These are phyloP conservation scores for Lasiurus cinereus DNA, from an alignment of 2,113 vertebrate species.

Conservation along the genomic window DNA sequence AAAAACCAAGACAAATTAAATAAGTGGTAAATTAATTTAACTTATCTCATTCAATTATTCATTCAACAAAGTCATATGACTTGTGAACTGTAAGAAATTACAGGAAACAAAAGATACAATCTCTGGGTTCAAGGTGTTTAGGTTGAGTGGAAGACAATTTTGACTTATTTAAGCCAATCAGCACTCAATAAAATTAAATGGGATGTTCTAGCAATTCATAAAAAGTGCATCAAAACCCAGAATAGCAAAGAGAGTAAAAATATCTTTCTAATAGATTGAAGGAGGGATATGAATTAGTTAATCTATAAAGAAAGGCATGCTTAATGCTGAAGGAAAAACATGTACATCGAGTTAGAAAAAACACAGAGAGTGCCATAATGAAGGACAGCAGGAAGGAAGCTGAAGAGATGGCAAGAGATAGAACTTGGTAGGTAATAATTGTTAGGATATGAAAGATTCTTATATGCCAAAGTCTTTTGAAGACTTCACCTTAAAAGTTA, in stretches of 20 bases:
- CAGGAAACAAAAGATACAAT: neutral
- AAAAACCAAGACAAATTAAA: conserved; percentile 33
- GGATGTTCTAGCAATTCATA: neutral
- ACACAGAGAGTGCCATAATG: neutral
- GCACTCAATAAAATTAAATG: neutral
- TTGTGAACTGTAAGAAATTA: neutral
- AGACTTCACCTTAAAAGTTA: neutral
- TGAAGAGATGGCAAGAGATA: neutral
- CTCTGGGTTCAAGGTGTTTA: neutral
- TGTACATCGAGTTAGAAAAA: neutral
- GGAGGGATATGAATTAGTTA: neutral
- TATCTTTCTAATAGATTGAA: neutral
- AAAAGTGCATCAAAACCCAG: neutral
- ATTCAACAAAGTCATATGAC: neutral
- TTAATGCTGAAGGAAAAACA: neutral
- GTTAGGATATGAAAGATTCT: neutral
- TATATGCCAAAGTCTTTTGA: neutral
- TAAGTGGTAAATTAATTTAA: neutral
- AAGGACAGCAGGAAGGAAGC: neutral
- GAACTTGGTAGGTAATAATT: neutral
- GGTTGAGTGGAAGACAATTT: neutral
- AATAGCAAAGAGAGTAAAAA: neutral
- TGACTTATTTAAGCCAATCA: neutral
- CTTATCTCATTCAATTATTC: neutral
- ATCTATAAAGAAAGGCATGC: neutral